Evolutionary conservation across 1,140 invertebrate species (phyloP).

Genomic region (Phymastichus coffea): DNA sequence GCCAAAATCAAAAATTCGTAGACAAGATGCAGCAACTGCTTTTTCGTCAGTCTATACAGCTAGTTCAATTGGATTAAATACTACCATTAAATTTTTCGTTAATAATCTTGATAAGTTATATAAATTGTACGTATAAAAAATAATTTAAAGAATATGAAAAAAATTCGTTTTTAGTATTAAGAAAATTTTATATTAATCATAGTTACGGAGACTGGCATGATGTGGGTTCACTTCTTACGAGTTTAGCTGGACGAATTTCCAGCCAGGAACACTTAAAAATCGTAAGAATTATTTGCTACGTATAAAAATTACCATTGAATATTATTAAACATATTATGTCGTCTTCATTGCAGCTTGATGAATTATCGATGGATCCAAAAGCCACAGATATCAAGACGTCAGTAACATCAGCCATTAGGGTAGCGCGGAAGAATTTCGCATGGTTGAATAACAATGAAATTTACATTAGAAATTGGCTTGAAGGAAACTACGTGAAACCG

Average conservation of each 20-base stretch:
- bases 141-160: slow-evolving; percentile 1
- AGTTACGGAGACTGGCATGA: slow-evolving; percentile 39
- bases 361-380: neutral
- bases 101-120: slow-evolving; percentile 11
- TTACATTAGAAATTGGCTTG: slow-evolving; percentile 17
- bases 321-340: too few relatives aligned
- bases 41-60: slow-evolving; percentile 56
- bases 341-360: slow-evolving; percentile 7
- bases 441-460: slow-evolving; percentile 24
- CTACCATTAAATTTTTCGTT: slow-evolving; percentile 21
- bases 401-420: slow-evolving; percentile 12
- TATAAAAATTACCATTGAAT: too few relatives aligned
- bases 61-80: slow-evolving; percentile 21
- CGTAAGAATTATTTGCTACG: slow-evolving; percentile 29
- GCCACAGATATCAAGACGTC: neutral
- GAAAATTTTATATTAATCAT: slow-evolving; percentile 44
- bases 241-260: slow-evolving; percentile 35
- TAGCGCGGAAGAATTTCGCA: slow-evolving; percentile 23
- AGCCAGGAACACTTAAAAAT: slow-evolving; percentile 30
- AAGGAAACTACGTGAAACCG: neutral
- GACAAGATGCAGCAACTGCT: slow-evolving; percentile 66
- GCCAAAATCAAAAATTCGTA: slow-evolving; percentile 63
- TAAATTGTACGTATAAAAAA: slow-evolving; percentile 47
- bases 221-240: slow-evolving; percentile 31
- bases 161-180: slow-evolving; percentile 36